Conservation (phyloP, 2,888 invertebrate genomes). For the Ennomos erosarius region DNA sequence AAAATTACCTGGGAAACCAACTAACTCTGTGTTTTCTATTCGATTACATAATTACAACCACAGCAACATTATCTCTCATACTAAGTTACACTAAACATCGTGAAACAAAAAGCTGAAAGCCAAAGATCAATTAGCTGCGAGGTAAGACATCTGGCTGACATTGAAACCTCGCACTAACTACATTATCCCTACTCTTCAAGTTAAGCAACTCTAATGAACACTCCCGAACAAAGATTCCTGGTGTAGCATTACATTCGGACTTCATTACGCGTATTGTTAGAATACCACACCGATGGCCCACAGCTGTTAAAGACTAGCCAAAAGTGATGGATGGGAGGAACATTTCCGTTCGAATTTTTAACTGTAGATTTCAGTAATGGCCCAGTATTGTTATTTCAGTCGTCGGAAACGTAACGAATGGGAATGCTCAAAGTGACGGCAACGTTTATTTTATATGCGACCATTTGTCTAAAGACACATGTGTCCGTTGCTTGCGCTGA, state of each 20-base stretch:
- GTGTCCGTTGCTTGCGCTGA: constrained; percentile 69
- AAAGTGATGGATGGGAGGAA: constrained; percentile 69
- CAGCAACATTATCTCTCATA: not conserved
- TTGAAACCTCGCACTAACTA: constrained; percentile 35
- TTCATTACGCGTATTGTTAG: constrained; percentile 55
- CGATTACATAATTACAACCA: too few relatives aligned
- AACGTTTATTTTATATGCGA: constrained; percentile 73
- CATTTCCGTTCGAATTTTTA: constrained; percentile 70
- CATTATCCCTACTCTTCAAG: constrained; percentile 33
- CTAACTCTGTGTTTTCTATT: too few relatives aligned
- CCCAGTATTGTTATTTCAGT: constrained; percentile 80
- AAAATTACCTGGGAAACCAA: too few relatives aligned
- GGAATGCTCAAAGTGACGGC: constrained; percentile 75
- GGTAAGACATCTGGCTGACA: constrained; percentile 30
- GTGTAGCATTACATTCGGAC: constrained; percentile 47
- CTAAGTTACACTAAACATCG: constrained; percentile 11
- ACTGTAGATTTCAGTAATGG: constrained; percentile 55
- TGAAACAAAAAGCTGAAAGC: constrained; percentile 24
- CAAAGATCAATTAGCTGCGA: constrained; percentile 29
- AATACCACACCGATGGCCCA: constrained; percentile 43
- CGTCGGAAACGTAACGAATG: constrained; percentile 76
- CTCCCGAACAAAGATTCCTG: constrained; percentile 38
- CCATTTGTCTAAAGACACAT: constrained; percentile 78
- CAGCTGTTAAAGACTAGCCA: constrained; percentile 64
- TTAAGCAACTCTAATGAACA: constrained; percentile 36